Conservation (phyloP, 2,797 vertebrate species). For the Mastacembelus armatus region DNA sequence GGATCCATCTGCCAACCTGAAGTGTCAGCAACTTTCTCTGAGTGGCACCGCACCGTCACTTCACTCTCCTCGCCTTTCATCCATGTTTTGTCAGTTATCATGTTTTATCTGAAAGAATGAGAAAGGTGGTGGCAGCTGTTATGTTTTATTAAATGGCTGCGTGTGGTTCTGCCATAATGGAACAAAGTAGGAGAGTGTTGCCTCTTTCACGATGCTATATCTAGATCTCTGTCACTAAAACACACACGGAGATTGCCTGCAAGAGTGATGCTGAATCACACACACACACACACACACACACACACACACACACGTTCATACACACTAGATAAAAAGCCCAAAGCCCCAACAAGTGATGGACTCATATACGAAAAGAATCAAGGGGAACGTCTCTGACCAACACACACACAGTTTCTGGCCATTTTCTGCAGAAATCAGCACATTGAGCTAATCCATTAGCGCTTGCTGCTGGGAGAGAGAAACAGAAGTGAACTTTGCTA, state of each 20-base stretch:
- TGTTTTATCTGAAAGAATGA: slow-evolving; percentile 34
- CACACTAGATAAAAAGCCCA: slow-evolving; percentile 33
- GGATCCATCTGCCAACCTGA: slow-evolving; percentile 42
- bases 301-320: slow-evolving; percentile 1
- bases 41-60: slow-evolving; percentile 33
- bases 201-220: slow-evolving; percentile 63
- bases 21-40: slow-evolving; percentile 69
- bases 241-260: slow-evolving; percentile 14
- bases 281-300: no score
- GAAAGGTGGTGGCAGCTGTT: slow-evolving; percentile 47
- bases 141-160: slow-evolving; percentile 73
- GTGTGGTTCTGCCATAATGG: slow-evolving; percentile 69
- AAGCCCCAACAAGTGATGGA: slow-evolving; percentile 54
- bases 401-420: slow-evolving; percentile 13
- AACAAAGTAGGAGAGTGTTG: slow-evolving; percentile 71
- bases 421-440: slow-evolving; percentile 73
- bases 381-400: slow-evolving; percentile 17
- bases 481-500: slow-evolving; percentile 53
- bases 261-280: slow-evolving; percentile 1
- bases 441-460: slow-evolving; percentile 71
- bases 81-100: slow-evolving; percentile 48
- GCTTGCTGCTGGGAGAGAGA: slow-evolving; percentile 40
- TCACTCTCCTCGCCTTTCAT: slow-evolving; percentile 34
- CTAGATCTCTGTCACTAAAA: slow-evolving; percentile 55
- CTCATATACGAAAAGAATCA: slow-evolving; percentile 25